Evolutionary conservation across 2,797 vertebrate species (phyloP), one percentile per base, ranked within the genome.

Genomic region (Psittacula derbiana): DNA sequence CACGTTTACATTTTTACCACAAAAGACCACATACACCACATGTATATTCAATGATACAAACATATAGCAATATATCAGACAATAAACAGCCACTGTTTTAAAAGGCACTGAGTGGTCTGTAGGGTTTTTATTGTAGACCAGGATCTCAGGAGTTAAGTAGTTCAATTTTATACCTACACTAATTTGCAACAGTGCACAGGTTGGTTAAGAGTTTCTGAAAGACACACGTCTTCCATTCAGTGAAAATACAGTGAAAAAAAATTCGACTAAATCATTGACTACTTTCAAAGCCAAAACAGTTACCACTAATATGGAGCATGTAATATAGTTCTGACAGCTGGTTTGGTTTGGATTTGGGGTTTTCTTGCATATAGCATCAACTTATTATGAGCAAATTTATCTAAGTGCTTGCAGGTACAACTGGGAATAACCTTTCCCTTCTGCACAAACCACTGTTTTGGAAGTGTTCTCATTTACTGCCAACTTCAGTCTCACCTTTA

Each of bases 281-380:
- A 36, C 50, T 66, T 90, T 61, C 36, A 88, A 88, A 89, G 41
- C 14, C 18, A 70, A 23, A 78, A 13, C 4, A 44, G 9, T 40
- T 58, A 83, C 43, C 30, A 80, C 36, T 65, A 74, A 47, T 10
- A 21, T 4, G 19, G 31, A 73, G 9, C 23, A 44, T 15, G 31
- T 16, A 49, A 64, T 33, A 64, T 17, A 23, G 24, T 71, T 88
- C 82, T 80, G 74, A 38, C 10, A 80, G 24, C 20, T 43, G 12
- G 3, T 75, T 64, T 50, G 24, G 33, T 67, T 69, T 53, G 12
- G 1, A 3, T 24, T 30, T 23, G 20, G 6, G 0, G 0, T 7
- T 36, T 70, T 87, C 78, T 60, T 49, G 4, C 1, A 38, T 43
- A 28, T 64, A 52, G 28, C 15, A 90, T 88, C 36, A 33, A 73